Base-by-base conservation (phyloP, 2,797 vertebrate genomes). In the Muscicapa striata region DNA sequence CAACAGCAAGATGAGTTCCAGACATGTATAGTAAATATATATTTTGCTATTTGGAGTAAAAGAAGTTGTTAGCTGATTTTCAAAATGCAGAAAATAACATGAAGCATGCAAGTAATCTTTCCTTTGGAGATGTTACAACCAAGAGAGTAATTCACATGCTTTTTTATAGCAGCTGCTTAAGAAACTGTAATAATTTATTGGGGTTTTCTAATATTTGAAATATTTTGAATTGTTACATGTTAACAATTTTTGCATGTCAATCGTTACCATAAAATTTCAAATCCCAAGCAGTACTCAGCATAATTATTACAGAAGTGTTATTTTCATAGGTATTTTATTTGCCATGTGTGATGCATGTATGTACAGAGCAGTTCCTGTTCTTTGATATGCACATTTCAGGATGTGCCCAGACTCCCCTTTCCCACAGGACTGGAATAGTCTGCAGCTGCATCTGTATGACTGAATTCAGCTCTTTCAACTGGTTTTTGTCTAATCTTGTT, bases 401-500 rank as follows among this genome's bases (percentile, higher is more conserved):
- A 62, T 64, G 23, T 69, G 40, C 15, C 29, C 61, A 64, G 52
- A 57, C 51, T 43, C 32, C 22, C 15, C 38, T n/a, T 68, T 59
- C 36, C 68, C 18, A 36, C 10, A 66, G n/a, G 19, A 80, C 15
- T 24, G 38, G 24, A 82, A 22, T 19, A 38, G 29, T 52, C 49
- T 73, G 52, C 84, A 87, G 67, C 67, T 93, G 55, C 52, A 49
- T 41, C 0, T 1, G 9, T 68, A 55, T 43, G 38, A 62, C 16
- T 6, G 5, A 79, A 95, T 76, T 67, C 75, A 94, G 87, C 91
- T 94, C 97, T 95, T 97, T 93, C 79, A 67, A 72, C 76, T 94
- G 95, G 6, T 96, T 97, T 97, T 90, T 80, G 81, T 93, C 95
- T 97, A 95, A 97, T 96, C 95, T 97, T 84, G 88, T 67, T 85